Evolutionary conservation across 2,797 vertebrate genomes (phyloP), one percentile per base, ranked within the genome.

Genomic region (Phaenicophaeus curvirostris): DNA sequence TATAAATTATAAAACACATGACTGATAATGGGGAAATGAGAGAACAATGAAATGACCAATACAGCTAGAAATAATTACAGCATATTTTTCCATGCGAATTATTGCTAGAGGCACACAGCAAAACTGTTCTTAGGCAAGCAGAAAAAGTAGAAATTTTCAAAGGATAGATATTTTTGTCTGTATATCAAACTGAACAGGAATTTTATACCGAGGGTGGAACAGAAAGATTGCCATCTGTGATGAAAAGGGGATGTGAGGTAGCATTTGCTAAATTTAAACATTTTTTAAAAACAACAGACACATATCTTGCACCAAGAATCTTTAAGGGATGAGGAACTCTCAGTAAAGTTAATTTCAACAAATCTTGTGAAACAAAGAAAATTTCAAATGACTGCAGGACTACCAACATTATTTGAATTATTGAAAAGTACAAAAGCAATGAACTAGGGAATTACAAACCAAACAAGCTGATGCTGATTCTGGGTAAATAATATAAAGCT

Each of bases 141-240:
- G 41, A 83, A 90, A 82, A 82, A 89, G 84, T 33, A 41, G 68
- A 85, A 50, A 42, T 48, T 67, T 87, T 93, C 61, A 90, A 72
- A 89, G 65, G 67, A 80, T 91, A 88, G 90, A 93, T 96, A 96
- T 95, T 96, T 94, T 89, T 87, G 90, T 67, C 92, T 85, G 33
- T 89, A 85, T 87, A 94, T 89, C 88, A 90, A 94, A 89, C 75
- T 17, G 75, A 92, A 68, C 68, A 93, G 92, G 94, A 96, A 95
- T 96, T 95, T 95, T 89, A 74, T 90, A 93, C 61, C 0, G 89
- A 95, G 95, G 92, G 93, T 92, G 94, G 96, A 96, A 96, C 75
- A 96, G 93, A 95, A 95, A 96, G 92, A 85, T 95, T 95, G 86
- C 96, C 96, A 96, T 96, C 96, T 96, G 96, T 93, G 93, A 96